A percentile compares a stretch with the other conserved stretches of the same genome.
Evolutionary conservation across 2,113 vertebrate genomes (phyloP).

Genomic region (Bufo bufo): DNA sequence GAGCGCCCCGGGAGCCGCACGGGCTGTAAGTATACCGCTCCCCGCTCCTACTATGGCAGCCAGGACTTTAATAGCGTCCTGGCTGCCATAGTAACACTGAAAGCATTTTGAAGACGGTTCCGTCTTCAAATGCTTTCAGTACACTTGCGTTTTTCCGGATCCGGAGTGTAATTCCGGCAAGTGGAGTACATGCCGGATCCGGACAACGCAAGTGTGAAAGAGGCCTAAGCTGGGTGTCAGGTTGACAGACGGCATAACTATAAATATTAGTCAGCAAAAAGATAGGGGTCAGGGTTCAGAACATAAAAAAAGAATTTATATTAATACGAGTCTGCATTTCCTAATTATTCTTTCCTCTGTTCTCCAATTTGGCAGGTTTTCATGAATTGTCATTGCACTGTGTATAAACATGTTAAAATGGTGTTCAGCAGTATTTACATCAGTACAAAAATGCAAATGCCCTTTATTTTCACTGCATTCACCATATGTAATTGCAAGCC

Average conservation of each 20-base stretch:
- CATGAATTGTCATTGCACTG: neutral
- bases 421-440: constrained; percentile 26
- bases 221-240: neutral
- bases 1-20: too few relatives aligned
- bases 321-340: neutral
- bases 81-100: too few relatives aligned
- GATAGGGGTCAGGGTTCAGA: neutral
- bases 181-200: too few relatives aligned
- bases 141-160: too few relatives aligned
- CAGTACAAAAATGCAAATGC: constrained; percentile 19
- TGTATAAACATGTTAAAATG: constrained; percentile 20
- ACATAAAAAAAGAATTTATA: neutral
- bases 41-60: too few relatives aligned
- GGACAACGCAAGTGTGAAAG: too few relatives aligned
- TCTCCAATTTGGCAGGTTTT: constrained; percentile 12
- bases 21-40: too few relatives aligned
- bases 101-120: too few relatives aligned
- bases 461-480: neutral
- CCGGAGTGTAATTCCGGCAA: too few relatives aligned
- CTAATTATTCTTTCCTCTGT: neutral
- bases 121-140: too few relatives aligned
- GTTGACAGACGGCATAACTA: neutral
- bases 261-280: neutral
- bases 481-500: neutral
- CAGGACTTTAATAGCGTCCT: too few relatives aligned